Base-by-base conservation (phyloP, 2,888 invertebrate genomes). In the Eupeodes latifasciatus region DNA sequence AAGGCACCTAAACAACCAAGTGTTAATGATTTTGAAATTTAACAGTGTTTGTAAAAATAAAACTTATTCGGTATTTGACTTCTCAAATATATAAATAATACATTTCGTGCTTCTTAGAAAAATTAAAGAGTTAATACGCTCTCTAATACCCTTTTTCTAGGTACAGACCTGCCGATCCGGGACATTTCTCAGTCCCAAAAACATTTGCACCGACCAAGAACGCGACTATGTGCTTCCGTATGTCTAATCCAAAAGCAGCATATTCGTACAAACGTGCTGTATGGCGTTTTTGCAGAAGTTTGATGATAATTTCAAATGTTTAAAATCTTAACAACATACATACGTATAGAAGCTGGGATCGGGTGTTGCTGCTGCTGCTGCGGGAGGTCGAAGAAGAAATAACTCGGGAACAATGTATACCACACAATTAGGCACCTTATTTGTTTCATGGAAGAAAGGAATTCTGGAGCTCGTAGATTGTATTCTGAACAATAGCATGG, bases 361-460 rank as follows among this genome's bases (percentile, higher is more conserved):
- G 55, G 62, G 69, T 34, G 5, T 4, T 40, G 40, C 5, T 40
- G 40, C 40, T 40, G 40, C 40, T 7, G 40, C 40, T 5, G 4
- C 9, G 40, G 9, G 40, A 40, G 40, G 6, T 40, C 6, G 40
- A 4, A 40, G 49, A 64, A 67, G 78, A 78, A 85, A 85, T 87
- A 83, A 76, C 87, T 81, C 67, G 53, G 53, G 88, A 88, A 88
- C 85, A 88, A 88, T 88, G 84, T 85, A 78, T 85, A 88, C 81
- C 88, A 88, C 88, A 88, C 88, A 88, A 88, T 88, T 88, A 88
- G 88, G 88, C 88, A 85, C 88, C 88, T 85, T 88, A 88, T 88
- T 88, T 88, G 88, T 85, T 85, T n/a, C 67, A 81, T 66, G 49
- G 44, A 88, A 85, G 81, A 85, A 88, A 78, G 88, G 84, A 84